Percentiles rank a stretch among this genome's conserved stretches.
phyloP scores from a whole-genome alignment of 64 coral and sea anemone genomes.

The Dendrophyllia cribrosa region DNA sequence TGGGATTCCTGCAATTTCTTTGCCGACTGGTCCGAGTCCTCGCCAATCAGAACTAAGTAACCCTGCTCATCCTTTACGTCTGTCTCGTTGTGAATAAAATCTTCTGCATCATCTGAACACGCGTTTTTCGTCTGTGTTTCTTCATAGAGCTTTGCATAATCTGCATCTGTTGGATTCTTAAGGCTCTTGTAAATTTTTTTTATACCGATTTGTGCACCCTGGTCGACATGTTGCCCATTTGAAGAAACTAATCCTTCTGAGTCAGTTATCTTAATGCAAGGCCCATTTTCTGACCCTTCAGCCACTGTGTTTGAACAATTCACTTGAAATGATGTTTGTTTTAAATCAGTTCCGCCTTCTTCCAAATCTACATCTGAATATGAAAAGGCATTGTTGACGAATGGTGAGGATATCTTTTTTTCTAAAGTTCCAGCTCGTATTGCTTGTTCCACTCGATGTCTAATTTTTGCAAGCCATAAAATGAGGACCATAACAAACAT shows the following conservation, averaged over 20 bases:
- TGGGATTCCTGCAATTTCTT: too few species aligned
- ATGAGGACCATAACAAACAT: neutral
- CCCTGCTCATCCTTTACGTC: neutral
- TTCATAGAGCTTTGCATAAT: neutral
- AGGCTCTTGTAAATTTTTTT: conserved; percentile 2
- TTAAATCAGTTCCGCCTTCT: neutral
- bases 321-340: neutral
- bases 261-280: neutral
- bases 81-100: neutral
- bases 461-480: neutral
- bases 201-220: neutral
- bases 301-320: neutral
- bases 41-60: neutral
- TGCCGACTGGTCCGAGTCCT: neutral
- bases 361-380: neutral
- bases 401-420: too few species aligned
- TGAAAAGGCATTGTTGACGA: too few species aligned
- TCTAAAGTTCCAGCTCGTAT: too few species aligned
- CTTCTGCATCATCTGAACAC: neutral
- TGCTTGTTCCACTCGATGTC: too few species aligned
- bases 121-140: neutral
- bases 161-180: neutral
- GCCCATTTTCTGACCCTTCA: neutral
- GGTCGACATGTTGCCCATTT: neutral
- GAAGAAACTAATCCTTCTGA: neutral